Percentiles rank a stretch among this genome's conserved stretches.
Conservation (phyloP, 2,113 vertebrate genomes). For the Boulengeromyrus knoepffleri region DNA sequence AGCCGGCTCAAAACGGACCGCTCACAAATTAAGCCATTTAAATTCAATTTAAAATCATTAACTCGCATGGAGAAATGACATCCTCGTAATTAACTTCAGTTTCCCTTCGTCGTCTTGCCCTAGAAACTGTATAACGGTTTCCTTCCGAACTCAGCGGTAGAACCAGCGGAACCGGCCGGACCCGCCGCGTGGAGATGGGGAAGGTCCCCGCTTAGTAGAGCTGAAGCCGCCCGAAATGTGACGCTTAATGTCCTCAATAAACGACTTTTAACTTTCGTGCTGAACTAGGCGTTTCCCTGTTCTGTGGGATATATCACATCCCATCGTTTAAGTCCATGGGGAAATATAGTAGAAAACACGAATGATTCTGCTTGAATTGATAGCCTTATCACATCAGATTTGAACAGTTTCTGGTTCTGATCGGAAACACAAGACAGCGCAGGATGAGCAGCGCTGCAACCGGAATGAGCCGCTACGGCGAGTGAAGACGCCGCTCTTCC, state of each 20-base stretch:
- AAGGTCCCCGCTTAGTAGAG: neutral
- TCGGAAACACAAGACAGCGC: neutral
- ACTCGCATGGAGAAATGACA: neutral
- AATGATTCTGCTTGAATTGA: neutral
- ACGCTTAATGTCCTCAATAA: neutral
- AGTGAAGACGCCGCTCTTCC: neutral
- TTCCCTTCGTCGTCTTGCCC: neutral
- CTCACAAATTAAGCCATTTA: neutral
- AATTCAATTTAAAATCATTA: neutral
- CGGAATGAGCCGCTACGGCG: neutral
- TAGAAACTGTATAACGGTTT: neutral
- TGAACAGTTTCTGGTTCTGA: neutral
- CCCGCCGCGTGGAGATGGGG: neutral
- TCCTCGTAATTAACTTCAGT: neutral
- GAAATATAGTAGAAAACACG: neutral
- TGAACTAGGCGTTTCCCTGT: neutral
- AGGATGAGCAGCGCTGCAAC: neutral
- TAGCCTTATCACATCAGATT: neutral
- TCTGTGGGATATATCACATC: neutral
- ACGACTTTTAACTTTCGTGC: neutral
- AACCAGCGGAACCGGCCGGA: neutral
- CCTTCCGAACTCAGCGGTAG: neutral
- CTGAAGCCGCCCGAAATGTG: neutral
- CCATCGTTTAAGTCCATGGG: neutral
- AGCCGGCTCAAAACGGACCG: neutral